phyloP scores from a whole-genome alignment of 2,113 vertebrate genomes.

The Gadus chalcogrammus region DNA sequence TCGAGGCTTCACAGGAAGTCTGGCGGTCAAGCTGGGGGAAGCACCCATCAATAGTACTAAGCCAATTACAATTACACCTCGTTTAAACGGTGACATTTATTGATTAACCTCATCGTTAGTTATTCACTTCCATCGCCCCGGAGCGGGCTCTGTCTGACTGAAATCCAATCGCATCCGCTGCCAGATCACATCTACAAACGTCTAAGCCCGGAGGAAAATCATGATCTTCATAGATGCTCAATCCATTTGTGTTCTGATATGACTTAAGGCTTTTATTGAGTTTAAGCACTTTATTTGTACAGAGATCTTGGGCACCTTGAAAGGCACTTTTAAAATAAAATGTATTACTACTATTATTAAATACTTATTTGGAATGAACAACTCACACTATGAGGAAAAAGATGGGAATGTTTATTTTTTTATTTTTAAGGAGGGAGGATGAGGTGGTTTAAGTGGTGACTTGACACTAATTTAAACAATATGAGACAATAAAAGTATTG shows the following conservation, averaged over 20 bases:
- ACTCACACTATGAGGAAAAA: no score
- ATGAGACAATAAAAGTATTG: conserved; percentile 60
- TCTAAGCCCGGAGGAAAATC: conserved; percentile 1
- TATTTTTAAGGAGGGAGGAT: neutral
- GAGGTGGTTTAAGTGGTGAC: conserved; percentile 28
- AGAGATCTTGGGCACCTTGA: no score
- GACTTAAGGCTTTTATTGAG: no score
- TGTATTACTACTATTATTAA: no score
- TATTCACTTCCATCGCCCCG: conserved; percentile 63
- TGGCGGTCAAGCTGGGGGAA: conserved; percentile 48
- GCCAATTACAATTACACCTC: conserved; percentile 76
- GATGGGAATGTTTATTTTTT: neutral
- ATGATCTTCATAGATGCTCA: no score
- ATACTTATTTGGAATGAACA: no score
- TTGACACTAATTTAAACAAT: conserved; percentile 63
- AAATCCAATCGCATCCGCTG: no score
- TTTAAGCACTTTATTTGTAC: no score
- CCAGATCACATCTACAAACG: neutral
- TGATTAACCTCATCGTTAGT: conserved; percentile 52
- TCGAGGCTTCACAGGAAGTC: conserved; percentile 7
- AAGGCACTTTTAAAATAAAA: no score
- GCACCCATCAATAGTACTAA: conserved; percentile 66
- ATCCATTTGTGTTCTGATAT: no score
- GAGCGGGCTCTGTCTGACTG: conserved; percentile 24
- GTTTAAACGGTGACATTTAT: conserved; percentile 74